Conservation (phyloP, 2,888 invertebrate genomes). For the Tricholauxania praeusta region DNA sequence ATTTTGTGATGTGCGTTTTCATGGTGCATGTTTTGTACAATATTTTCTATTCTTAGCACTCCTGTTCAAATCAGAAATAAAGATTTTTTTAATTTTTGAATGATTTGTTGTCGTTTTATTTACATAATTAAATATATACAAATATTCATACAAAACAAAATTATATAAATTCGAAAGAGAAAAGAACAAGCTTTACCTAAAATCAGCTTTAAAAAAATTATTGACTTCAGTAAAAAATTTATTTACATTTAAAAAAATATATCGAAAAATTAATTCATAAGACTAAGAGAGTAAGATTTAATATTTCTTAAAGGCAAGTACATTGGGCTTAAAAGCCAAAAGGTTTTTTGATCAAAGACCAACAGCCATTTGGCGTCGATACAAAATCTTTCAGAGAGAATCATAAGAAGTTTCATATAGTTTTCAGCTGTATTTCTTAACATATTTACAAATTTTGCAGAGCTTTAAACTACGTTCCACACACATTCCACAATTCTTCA, state of each 20-base stretch:
- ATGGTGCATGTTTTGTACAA: too few relatives aligned
- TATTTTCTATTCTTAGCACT: not conserved
- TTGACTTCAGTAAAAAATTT: not conserved
- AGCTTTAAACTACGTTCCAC: too few relatives aligned
- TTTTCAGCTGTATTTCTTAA: too few relatives aligned
- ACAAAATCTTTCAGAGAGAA: too few relatives aligned
- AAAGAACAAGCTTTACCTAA: slow-evolving; percentile 32
- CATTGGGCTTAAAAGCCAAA: not conserved
- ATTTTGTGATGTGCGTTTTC: too few relatives aligned
- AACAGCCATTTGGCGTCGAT: slow-evolving; percentile 11
- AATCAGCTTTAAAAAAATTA: slow-evolving; percentile 13
- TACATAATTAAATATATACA: slow-evolving; percentile 65
- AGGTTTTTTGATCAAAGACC: slow-evolving; percentile 11
- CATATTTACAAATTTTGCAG: too few relatives aligned
- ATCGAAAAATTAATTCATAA: too few relatives aligned
- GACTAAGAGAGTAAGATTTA: not conserved
- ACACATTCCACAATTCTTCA: too few relatives aligned
- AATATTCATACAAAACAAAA: slow-evolving; percentile 60
- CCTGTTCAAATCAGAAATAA: not conserved
- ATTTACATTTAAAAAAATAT: not conserved
- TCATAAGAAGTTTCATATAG: too few relatives aligned
- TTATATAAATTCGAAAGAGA: slow-evolving; percentile 53
- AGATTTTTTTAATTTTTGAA: slow-evolving; percentile 41
- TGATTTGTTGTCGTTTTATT: slow-evolving; percentile 57
- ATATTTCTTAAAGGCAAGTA: slow-evolving; percentile 22